phyloP scores from a whole-genome alignment of 92 coral and sea anemone species.

The Diadumene lineata region DNA sequence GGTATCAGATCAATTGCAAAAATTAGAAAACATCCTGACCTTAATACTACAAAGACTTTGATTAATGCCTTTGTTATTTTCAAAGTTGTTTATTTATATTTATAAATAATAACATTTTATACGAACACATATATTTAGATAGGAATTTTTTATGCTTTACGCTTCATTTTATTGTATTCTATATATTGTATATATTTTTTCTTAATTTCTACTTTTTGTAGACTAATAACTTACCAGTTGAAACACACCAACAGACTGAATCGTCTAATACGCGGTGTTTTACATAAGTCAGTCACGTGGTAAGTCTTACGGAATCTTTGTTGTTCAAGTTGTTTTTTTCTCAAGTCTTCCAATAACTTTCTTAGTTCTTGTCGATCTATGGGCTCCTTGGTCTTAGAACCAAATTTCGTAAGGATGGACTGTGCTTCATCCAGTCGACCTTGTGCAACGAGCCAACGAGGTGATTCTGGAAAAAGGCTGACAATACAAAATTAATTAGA shows the following conservation, averaged over 20 bases:
- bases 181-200: too few species aligned
- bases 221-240: background rate
- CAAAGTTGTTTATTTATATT: too few species aligned
- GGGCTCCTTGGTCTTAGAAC: slow-evolving; percentile 33
- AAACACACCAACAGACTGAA: background rate
- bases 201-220: background rate
- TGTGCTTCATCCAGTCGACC: slow-evolving; percentile 72
- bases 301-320: background rate
- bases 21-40: too few species aligned
- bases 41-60: too few species aligned
- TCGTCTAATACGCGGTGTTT: background rate
- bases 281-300: background rate
- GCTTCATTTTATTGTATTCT: background rate
- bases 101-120: too few species aligned
- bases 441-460: slow-evolving; percentile 71
- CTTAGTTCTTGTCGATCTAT: slow-evolving; percentile 47
- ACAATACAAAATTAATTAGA: background rate
- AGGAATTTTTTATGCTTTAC: background rate
- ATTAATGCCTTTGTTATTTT: too few species aligned
- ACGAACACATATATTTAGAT: too few species aligned
- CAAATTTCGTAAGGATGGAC: slow-evolving; percentile 43
- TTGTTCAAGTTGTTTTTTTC: slow-evolving; percentile 29
- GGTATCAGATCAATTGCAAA: too few species aligned
- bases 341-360: slow-evolving; percentile 43
- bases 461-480: slow-evolving; percentile 70